phyloP scores from a whole-genome alignment of 1,140 invertebrate species.

The Olivierus martensii region DNA sequence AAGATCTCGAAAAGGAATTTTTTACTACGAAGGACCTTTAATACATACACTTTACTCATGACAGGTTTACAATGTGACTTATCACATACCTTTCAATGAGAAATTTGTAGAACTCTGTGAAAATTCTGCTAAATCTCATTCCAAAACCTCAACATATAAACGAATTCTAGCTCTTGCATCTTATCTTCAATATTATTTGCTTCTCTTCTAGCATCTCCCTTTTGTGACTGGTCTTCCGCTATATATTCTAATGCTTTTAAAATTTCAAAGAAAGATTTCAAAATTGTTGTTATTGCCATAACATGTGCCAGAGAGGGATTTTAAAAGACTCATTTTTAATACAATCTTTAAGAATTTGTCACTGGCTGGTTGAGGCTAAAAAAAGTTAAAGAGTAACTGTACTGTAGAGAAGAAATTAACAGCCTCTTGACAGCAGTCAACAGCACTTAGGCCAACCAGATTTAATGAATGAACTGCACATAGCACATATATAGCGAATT shows the following conservation, averaged over 20 bases:
- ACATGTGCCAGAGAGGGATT: constrained; percentile 14
- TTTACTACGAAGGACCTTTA: too few relatives aligned
- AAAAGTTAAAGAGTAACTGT: background rate
- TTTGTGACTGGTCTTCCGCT: constrained; percentile 10
- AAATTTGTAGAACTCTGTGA: too few relatives aligned
- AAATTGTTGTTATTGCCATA: constrained; percentile 12
- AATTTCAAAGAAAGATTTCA: constrained; percentile 10
- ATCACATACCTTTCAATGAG: too few relatives aligned
- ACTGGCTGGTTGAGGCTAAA: constrained; percentile 10
- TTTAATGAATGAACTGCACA: background rate
- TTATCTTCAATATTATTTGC: constrained; percentile 9
- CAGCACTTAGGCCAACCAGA: background rate
- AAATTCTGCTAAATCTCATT: too few relatives aligned
- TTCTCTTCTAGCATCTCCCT: constrained; percentile 9
- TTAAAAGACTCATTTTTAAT: constrained; percentile 5
- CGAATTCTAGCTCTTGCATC: constrained; percentile 21
- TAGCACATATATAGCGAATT: background rate
- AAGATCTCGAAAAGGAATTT: too few relatives aligned
- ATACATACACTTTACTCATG: too few relatives aligned
- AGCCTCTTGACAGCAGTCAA: background rate
- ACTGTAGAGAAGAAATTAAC: background rate
- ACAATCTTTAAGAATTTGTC: constrained; percentile 11
- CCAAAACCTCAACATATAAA: constrained; percentile 1
- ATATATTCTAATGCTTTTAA: constrained; percentile 8
- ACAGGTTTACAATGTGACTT: too few relatives aligned